Base-by-base conservation (phyloP, 1,140 invertebrate species). In the Nymphalis io region DNA sequence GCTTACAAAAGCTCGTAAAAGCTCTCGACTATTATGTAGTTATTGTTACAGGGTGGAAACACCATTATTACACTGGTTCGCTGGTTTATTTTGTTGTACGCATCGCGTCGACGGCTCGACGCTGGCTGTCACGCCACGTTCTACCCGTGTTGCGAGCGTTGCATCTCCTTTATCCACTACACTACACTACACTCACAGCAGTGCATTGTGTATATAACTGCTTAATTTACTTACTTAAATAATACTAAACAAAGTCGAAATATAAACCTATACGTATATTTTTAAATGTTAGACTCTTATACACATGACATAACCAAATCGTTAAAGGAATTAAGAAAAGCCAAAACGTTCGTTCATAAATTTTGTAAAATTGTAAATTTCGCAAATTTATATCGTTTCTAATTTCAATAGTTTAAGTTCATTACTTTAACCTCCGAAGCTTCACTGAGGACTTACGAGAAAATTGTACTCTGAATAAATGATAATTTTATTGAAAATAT, bases 1-100 rank as follows among this genome's bases (percentile, higher is more conserved):
- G 84, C 83, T 83, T 76, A 89, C 89, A 91, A 91, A 91, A 91
- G 89, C 87, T 91, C 89, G 85, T 91, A 91, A 91, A 91, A 86
- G 84, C 87, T 83, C 87, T 90, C 81, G 74, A 89, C 88, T 91
- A 91, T 90, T 91, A 90, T 88, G 87, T 89, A 90, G 87, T 90
- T 91, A 91, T 90, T 90, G 88, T 91, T 89, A 89, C 86, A 81
- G 88, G 81, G 88, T 90, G 88, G 87, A 90, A 91, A 88, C 88
- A 90, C 89, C 84, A 89, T 91, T 89, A 91, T 89, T 91, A 90
- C 84, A 81, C 76, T 75, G 79, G 76, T 81, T 82, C 48, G 80
- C 79, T 82, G 81, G 78, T 89, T 91, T 85, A 85, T 89, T 89
- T 89, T 89, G 84, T 86, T 83, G 79, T 80, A 81, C 78, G 78